These are phyloP conservation scores for Bugula neritina DNA, from an alignment of 2,888 invertebrate species.

Conservation along the genomic window DNA sequence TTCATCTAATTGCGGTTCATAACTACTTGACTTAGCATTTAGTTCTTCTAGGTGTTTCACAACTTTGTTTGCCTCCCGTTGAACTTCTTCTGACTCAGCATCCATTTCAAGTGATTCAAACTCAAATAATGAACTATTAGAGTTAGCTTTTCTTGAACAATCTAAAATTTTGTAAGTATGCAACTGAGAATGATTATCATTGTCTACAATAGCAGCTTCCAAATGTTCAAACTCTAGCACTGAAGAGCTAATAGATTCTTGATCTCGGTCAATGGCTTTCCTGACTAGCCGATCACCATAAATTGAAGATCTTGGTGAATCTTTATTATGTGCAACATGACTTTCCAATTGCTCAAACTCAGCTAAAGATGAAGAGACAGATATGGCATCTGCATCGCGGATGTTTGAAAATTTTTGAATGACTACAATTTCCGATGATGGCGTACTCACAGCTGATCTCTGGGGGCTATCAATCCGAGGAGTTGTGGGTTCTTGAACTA, in stretches of 20 bases:
- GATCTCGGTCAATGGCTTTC: constrained; percentile 4
- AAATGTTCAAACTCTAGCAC: constrained; percentile 24
- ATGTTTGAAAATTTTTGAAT: constrained; percentile 8
- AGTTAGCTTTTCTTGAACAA: neutral
- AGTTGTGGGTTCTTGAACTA: neutral
- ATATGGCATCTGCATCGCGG: neutral
- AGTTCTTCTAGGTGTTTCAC: constrained; percentile 18
- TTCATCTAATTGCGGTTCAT: neutral
- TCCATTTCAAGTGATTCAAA: constrained; percentile 25
- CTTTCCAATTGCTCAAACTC: constrained; percentile 25
- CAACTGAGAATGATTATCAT: neutral
- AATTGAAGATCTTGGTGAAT: constrained; percentile 22
- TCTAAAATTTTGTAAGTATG: neutral
- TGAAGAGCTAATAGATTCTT: constrained; percentile 24
- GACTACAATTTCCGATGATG: constrained; percentile 2
- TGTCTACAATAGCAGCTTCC: neutral
- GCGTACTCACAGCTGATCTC: neutral
- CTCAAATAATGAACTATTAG: constrained; percentile 5
- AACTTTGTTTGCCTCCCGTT: constrained; percentile 21
- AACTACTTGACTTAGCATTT: neutral
- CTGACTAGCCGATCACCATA: neutral
- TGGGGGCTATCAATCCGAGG: neutral
- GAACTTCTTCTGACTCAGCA: constrained; percentile 19
- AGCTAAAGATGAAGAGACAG: constrained; percentile 20
- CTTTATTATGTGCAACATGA: neutral